Evolutionary conservation across 2,113 vertebrate species (phyloP).

Genomic region (Phaetusa simplex): DNA sequence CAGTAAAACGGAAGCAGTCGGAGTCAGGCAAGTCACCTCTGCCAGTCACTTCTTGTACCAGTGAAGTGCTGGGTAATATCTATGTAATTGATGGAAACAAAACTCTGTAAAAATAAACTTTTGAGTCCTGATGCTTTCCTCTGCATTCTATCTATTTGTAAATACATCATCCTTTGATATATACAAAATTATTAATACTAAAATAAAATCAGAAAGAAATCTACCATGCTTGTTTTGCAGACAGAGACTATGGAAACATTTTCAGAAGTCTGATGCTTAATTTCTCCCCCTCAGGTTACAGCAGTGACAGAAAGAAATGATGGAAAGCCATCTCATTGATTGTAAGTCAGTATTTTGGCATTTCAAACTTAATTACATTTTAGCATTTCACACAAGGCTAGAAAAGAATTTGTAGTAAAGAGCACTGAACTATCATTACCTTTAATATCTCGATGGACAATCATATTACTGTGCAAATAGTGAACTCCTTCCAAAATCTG

Average conservation of each 20-base stretch:
- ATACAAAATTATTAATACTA: background rate
- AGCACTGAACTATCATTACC: conserved; percentile 71
- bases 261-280: background rate
- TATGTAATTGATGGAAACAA: background rate
- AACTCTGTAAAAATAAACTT: background rate
- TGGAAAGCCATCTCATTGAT: background rate
- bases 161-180: background rate
- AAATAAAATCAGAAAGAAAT: background rate
- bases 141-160: background rate
- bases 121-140: background rate
- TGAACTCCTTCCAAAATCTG: conserved; percentile 98
- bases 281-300: background rate
- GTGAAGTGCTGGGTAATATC: background rate
- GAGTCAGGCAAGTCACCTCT: background rate
- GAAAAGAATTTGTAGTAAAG: background rate
- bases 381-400: background rate
- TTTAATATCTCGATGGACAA: conserved; percentile 99
- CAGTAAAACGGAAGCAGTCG: background rate
- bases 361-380: background rate
- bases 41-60: background rate
- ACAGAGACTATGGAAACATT: background rate
- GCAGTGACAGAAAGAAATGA: background rate
- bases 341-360: background rate
- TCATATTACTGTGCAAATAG: conserved; percentile 99
- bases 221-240: background rate